These are phyloP conservation scores for Drosophila watanabei DNA, from an alignment of 1,140 invertebrate species.

Conservation along the genomic window DNA sequence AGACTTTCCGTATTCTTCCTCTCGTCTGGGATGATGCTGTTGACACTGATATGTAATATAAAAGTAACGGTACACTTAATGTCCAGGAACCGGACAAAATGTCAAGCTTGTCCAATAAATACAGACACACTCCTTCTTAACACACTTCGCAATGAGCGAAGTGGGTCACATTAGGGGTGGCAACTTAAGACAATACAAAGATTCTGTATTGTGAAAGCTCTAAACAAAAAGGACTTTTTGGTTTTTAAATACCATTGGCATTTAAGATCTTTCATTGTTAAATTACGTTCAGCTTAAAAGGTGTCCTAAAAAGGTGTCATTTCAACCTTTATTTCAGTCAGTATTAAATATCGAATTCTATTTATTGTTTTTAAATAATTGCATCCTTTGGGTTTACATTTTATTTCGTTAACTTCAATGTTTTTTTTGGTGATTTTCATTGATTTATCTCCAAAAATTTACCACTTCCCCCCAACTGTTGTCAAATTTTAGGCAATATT, in stretches of 20 bases:
- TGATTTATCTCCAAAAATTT: background rate
- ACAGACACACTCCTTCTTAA: conserved; percentile 42
- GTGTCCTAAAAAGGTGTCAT: background rate
- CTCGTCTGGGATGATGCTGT: conserved; percentile 64
- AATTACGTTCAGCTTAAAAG: background rate
- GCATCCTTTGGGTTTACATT: too few species aligned
- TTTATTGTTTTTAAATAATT: too few species aligned
- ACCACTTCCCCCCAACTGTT: background rate
- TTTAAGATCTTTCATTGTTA: background rate
- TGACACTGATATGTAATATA: conserved; percentile 83
- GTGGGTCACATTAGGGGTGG: conserved; percentile 1
- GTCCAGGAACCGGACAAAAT: conserved; percentile 71
- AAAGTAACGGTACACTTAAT: conserved; percentile 75
- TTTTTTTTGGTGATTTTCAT: background rate
- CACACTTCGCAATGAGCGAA: conserved; percentile 18
- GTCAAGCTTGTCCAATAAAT: conserved; percentile 75
- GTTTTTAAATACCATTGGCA: background rate
- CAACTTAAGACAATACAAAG: conserved; percentile 9
- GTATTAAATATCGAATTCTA: too few species aligned
- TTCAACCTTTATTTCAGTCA: too few species aligned
- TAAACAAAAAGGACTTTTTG: background rate
- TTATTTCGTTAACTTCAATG: too few species aligned
- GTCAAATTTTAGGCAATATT: conserved; percentile 29
- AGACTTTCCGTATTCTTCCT: conserved; percentile 36
- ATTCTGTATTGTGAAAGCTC: background rate